Evolutionary conservation across 1,140 invertebrate genomes (phyloP), one percentile per base, ranked within the genome.

Genomic region (Lepidurus couesii): DNA sequence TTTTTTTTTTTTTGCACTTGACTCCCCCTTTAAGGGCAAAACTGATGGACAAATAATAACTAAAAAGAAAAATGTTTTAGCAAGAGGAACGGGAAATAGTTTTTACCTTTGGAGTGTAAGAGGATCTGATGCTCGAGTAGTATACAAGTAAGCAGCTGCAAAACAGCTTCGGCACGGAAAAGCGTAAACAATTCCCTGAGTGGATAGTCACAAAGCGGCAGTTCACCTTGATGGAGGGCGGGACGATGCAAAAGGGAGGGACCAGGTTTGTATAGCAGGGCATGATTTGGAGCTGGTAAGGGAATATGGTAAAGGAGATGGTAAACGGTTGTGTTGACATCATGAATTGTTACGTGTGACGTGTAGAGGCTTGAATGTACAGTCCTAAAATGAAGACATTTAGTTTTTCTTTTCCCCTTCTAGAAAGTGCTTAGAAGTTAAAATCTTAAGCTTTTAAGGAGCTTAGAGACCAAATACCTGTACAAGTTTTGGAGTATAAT

Each of bases 71-170:
- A 0, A 34, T 34, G 34, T 34, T 34, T 34, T 34, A 34, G 34
- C 34, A 34, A 34, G 34, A 4, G 34, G 34, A 34, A 34, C 3
- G 34, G 34, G 21, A 76, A 74, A 75, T 65, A 34, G 45, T 43
- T 47, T 82, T 84, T 86, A 97, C 94, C 93, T 85, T 90, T 91
- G 76, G 97, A 98, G 84, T 94, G 92, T 11, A 99, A 87, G 45
- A 99, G 88, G 53, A 99, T 92, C 88, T 99, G 98, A 87, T 98
- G 95, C 87, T 99, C 98, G 9, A 99, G 86, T 13, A 99, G 87
- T 42, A 98, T 92, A 87, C 96, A 97, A 5, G 96, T 96, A 83
- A 98, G 95, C n/a, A 99, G 87, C 83, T 96, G 92, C 45, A 99
- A 89, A 43, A 98, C 90, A 84, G 92, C 93, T 80, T 98, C 95